Evolutionary conservation across 2,113 vertebrate genomes (phyloP).

Genomic region (Argyrosomus japonicus): DNA sequence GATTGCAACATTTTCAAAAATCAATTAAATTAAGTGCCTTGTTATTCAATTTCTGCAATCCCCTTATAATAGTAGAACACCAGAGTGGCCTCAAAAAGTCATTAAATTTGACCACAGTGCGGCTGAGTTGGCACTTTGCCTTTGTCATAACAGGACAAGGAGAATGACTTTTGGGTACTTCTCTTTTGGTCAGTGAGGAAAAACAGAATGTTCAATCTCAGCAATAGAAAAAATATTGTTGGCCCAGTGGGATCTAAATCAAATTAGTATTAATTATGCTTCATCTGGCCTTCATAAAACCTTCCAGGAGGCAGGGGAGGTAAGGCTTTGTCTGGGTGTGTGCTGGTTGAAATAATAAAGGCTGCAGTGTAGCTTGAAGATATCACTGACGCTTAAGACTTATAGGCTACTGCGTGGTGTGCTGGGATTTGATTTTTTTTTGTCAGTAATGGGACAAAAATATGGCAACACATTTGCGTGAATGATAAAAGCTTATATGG

Average conservation of each 20-base stretch:
- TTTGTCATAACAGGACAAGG: conserved; percentile 62
- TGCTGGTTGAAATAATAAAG: conserved; percentile 65
- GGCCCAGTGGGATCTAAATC: conserved; percentile 70
- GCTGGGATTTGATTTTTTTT: neutral
- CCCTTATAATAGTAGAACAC: conserved; percentile 58
- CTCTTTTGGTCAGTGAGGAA: conserved; percentile 58
- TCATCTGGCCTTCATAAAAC: conserved; percentile 77
- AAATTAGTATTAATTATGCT: conserved; percentile 81
- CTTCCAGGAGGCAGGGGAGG: conserved; percentile 63
- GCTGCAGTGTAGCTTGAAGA: conserved; percentile 38
- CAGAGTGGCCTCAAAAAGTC: conserved; percentile 68
- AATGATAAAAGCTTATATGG: neutral
- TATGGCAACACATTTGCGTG: neutral
- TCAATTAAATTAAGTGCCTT: conserved; percentile 72
- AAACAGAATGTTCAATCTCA: conserved; percentile 53
- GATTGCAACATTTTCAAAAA: conserved; percentile 64
- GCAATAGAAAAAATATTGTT: conserved; percentile 30
- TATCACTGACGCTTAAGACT: conserved; percentile 33
- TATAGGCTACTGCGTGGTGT: neutral
- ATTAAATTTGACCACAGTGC: conserved; percentile 71
- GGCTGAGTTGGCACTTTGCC: conserved; percentile 65
- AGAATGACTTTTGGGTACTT: conserved; percentile 50
- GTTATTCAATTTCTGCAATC: conserved; percentile 70
- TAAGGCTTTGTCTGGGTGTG: conserved; percentile 65
- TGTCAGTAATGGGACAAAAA: neutral